A percentile compares a stretch with the other conserved stretches of the same genome.
These are phyloP conservation scores for Myanophis thanlyinensis DNA, from an alignment of 2,113 vertebrate genomes.

Conservation along the genomic window DNA sequence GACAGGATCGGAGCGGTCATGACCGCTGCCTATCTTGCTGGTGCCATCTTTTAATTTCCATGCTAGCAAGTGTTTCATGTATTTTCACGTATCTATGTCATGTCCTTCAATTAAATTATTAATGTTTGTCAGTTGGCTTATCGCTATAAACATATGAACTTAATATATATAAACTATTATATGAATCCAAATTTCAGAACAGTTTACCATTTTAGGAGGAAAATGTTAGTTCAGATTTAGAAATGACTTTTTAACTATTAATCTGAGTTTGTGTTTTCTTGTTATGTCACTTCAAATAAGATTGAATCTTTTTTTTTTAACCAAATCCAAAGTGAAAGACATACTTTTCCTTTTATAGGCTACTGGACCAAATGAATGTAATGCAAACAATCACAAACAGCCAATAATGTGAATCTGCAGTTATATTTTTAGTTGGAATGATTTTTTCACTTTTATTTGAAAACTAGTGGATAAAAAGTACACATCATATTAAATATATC, in stretches of 20 bases:
- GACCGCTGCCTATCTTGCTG: too few relatives aligned
- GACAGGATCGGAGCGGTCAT: too few relatives aligned
- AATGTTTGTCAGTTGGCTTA: neutral
- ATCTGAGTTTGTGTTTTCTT: neutral
- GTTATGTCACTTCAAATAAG: neutral
- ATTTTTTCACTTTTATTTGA: neutral
- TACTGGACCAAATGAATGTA: neutral
- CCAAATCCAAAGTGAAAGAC: neutral
- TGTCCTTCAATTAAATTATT: neutral
- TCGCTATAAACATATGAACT: neutral
- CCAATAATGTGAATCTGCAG: too few relatives aligned
- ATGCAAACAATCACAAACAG: neutral
- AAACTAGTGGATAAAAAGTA: neutral
- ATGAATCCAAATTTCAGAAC: neutral
- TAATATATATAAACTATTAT: neutral
- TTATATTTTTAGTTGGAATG: neutral
- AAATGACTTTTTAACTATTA: neutral
- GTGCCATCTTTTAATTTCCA: too few relatives aligned
- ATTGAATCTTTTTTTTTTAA: neutral
- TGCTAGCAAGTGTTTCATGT: neutral
- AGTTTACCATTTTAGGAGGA: neutral
- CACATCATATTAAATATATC: neutral
- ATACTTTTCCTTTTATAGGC: conserved; percentile 20
- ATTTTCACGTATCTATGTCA: neutral
- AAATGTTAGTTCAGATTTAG: neutral